Evolutionary conservation across 2,113 vertebrate genomes (phyloP), one percentile per base, ranked within the genome.

Genomic region (Neomonachus schauinslandi): DNA sequence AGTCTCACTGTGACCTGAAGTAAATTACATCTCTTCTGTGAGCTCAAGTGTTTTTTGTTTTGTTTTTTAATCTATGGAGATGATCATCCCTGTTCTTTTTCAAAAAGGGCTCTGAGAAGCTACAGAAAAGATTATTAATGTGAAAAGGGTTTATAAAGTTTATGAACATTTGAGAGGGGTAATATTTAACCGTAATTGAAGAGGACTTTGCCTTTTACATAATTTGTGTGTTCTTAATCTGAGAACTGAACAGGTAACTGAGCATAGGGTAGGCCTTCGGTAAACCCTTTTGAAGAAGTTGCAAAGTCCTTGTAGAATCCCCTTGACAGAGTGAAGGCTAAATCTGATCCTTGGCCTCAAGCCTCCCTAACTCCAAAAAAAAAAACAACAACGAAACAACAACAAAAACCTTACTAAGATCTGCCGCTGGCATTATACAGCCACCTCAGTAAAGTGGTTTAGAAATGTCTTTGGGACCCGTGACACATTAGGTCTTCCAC

Each of bases 171-270:
- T 93, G 49, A n/a, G 21, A 89, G n/a, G 7, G 5, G n/a, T 80
- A n/a, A 69, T 79, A 79, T 69, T 94, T 87, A 83, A 53, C 59
- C 19, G 5, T 83, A 67, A 59, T 22, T 80, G 18, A 84, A 94
- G 21, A 85, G 85, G 49, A 74, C n/a, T 85, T 96, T 79, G 36
- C 39, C 63, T 72, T 93, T 85, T 91, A 74, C 19, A 55, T 91
- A 19, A 95, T 67, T 81, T 89, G 3, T 61, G 19, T 93, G 16
- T 46, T 93, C 71, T 93, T 96, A 65, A 46, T 95, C 24, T 67
- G n/a, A 95, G n/a, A 95, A 96, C 8, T 63, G 7, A 61, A 61
- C 28, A 69, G 55, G 49, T 61, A 53, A 87, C 51, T 94, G 39
- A 82, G 71, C n/a, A 61, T 77, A 83, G 26, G 61, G 8, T 72